phyloP scores from a whole-genome alignment of 1,140 invertebrate species.

The Trinorchestia longiramus region DNA sequence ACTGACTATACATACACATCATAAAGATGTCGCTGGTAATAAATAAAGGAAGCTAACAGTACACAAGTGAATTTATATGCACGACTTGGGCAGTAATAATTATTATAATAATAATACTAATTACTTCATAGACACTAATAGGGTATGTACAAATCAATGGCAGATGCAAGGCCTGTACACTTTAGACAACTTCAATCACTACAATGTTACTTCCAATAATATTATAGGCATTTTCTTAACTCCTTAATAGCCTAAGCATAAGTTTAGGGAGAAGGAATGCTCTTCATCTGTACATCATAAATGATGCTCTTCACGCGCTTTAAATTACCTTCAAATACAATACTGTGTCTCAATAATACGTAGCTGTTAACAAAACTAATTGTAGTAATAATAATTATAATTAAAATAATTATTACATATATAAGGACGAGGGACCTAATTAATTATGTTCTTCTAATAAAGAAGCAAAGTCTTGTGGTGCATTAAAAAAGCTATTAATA shows the following conservation, averaged over 20 bases:
- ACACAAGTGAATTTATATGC: slow-evolving; percentile 17
- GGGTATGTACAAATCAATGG: slow-evolving; percentile 44
- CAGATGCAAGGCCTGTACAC: slow-evolving; percentile 42
- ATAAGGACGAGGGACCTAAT: slow-evolving; percentile 48
- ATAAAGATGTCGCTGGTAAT: background rate
- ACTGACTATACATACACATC: background rate
- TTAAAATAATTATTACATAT: slow-evolving; percentile 35
- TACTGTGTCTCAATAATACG: slow-evolving; percentile 54
- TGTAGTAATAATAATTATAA: slow-evolving; percentile 23
- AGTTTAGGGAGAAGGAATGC: slow-evolving; percentile 25
- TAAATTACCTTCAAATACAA: slow-evolving; percentile 42
- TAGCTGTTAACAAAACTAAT: slow-evolving; percentile 25
- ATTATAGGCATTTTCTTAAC: slow-evolving; percentile 24
- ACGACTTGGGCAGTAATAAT: slow-evolving; percentile 34
- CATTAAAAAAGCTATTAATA: slow-evolving; percentile 50
- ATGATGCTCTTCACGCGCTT: background rate
- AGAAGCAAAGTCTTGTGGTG: slow-evolving; percentile 34
- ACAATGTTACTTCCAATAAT: slow-evolving; percentile 10
- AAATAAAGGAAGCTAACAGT: slow-evolving; percentile 13
- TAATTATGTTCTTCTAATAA: slow-evolving; percentile 48
- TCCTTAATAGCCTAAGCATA: slow-evolving; percentile 29
- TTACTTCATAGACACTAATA: slow-evolving; percentile 39
- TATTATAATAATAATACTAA: slow-evolving; percentile 19
- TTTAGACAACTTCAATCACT: slow-evolving; percentile 22
- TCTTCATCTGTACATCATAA: slow-evolving; percentile 2